A percentile compares a stretch with the other conserved stretches of the same genome.
phyloP scores from a whole-genome alignment of 2,888 invertebrate species.

The Tenthredo scrophulariae region DNA sequence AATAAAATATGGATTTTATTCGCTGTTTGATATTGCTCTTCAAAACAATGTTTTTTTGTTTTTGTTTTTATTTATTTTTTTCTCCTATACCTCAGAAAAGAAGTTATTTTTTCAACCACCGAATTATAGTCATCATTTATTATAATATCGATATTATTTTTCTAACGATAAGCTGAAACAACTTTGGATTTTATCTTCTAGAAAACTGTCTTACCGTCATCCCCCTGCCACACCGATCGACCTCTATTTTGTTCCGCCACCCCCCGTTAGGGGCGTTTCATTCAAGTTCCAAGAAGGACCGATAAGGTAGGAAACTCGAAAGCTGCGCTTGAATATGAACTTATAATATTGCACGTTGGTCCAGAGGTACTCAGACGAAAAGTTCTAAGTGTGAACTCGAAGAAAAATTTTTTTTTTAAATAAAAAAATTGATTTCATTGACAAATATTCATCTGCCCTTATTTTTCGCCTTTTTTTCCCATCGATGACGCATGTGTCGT shows the following conservation, averaged over 20 bases:
- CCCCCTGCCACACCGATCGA: conserved; percentile 16
- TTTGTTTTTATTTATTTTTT: not conserved
- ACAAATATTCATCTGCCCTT: not conserved
- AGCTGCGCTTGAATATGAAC: not conserved
- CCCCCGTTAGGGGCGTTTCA: conserved; percentile 38
- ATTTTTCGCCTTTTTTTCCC: not conserved
- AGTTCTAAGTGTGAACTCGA: not conserved
- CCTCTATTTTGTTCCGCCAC: not conserved
- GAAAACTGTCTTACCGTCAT: conserved; percentile 22
- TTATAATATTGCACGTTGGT: not conserved
- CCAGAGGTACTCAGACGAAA: conserved; percentile 33
- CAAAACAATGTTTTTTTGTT: not conserved
- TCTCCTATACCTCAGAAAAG: not conserved
- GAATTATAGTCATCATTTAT: not conserved
- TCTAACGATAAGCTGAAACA: not conserved
- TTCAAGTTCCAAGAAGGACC: conserved; percentile 8
- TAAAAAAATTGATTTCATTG: no score
- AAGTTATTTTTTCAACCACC: no score
- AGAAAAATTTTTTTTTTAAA: no score
- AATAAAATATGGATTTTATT: not conserved
- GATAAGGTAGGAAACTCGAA: not conserved
- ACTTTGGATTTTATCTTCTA: not conserved
- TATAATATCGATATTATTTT: conserved; percentile 12
- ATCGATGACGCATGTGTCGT: not conserved
- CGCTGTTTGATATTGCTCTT: not conserved